Conservation (phyloP, 2,113 vertebrate species). For the pig (Sus scrofa) region DNA sequence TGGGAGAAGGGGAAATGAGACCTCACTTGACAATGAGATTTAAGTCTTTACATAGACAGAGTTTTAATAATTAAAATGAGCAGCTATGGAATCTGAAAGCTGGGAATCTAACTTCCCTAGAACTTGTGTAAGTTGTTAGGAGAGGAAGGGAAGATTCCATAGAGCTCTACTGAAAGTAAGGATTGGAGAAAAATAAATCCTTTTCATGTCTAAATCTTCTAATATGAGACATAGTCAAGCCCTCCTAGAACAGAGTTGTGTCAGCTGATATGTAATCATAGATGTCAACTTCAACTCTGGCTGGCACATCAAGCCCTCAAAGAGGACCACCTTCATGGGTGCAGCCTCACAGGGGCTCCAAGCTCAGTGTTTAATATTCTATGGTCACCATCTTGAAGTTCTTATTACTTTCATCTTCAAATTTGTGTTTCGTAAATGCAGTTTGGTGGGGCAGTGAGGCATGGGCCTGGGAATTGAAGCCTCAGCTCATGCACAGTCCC, state of each 20-base stretch:
- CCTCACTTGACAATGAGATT: neutral
- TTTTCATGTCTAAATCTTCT: neutral
- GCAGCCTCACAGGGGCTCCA: neutral
- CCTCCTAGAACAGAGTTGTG: neutral
- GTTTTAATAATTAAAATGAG: conserved; percentile 34
- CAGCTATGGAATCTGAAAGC: neutral
- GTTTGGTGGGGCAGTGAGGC: neutral
- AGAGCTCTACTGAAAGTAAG: neutral
- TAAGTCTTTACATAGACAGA: neutral
- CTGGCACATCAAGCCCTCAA: neutral
- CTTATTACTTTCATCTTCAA: neutral
- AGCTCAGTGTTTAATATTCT: neutral
- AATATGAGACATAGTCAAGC: neutral
- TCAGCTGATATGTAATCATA: neutral
- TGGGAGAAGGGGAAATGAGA: neutral
- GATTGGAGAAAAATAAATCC: neutral
- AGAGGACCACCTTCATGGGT: neutral
- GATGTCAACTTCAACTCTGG: neutral
- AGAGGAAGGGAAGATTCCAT: neutral
- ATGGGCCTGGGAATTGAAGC: neutral
- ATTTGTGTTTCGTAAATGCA: conserved; percentile 1
- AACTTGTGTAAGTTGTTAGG: neutral
- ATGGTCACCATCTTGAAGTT: neutral
- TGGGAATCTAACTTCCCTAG: neutral
- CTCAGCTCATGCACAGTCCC: neutral